Evolutionary conservation across 2,888 invertebrate species (phyloP), one percentile per base, ranked within the genome.

Genomic region (Elgonia sp.): DNA sequence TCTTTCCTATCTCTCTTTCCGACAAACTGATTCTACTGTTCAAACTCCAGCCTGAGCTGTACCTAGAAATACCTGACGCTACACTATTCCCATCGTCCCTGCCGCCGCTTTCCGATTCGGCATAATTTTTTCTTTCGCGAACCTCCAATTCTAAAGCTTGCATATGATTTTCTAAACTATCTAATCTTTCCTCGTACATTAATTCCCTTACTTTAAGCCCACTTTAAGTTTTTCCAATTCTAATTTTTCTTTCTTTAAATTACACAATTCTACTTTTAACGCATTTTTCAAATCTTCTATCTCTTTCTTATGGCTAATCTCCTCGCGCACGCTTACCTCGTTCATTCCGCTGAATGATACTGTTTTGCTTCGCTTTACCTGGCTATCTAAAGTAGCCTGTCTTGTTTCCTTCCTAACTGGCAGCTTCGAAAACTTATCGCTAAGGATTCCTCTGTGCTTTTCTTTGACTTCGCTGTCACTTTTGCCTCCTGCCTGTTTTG

Each of bases 1-100:
- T 50, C 50, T 50, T 69, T 14, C 50, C 69, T 46, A 69, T 21
- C 29, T 69, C 69, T n/a, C 69, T 20, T n/a, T 69, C 50, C 29
- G 69, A 21, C 16, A 69, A 46, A n/a, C 29, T 29, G 29, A 29
- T 5, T 29, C 29, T 50, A 69, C 50, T 69, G 21, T 69, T 69
- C n/a, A 67, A 10, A 46, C 67, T 67, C 67, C 67, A 67, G 14
- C 42, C 6, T 21, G 67, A 67, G 10, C 67, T 46, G 42, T 42
- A 46, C 14, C 14, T 46, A 46, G 12, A 12, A 14, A 10, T 46
- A 46, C 46, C 46, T 14, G 46, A 10, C 12, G 14, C 8, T 46
- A 14, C 10, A 46, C 46, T 14, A 10, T 10, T 46, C 46, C 12
- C 10, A 12, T 46, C 14, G 2, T 14, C 12, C 46, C 46, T 7